A percentile compares a stretch with the other conserved stretches of the same genome.
Evolutionary conservation across 2,113 vertebrate species (phyloP).

Genomic region (Centropus unirufus): DNA sequence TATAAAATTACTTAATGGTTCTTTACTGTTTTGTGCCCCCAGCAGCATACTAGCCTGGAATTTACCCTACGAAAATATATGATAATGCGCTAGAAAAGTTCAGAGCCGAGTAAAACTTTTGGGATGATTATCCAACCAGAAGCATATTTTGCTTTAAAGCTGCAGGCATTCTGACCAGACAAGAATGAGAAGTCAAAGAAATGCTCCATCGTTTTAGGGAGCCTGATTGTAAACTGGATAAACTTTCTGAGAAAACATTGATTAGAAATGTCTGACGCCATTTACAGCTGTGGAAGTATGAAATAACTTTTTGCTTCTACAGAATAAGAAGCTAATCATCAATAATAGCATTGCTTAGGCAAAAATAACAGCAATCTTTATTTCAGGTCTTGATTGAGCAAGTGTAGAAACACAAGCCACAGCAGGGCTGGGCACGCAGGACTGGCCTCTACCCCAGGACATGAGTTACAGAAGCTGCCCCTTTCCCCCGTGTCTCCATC

Average conservation of each 20-base stretch:
- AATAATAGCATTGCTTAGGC: neutral
- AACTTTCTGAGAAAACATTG: neutral
- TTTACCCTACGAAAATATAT: neutral
- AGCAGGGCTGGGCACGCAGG: neutral
- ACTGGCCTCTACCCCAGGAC: neutral
- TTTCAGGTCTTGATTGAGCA: neutral
- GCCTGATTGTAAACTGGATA: neutral
- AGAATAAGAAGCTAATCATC: neutral
- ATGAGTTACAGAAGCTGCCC: neutral
- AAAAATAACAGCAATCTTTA: neutral
- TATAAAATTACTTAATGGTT: neutral
- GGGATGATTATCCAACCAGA: neutral
- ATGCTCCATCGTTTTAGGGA: fast-evolving
- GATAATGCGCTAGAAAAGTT: neutral
- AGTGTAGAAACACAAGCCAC: neutral
- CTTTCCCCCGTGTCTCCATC: neutral
- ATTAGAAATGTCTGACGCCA: neutral
- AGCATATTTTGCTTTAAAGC: neutral
- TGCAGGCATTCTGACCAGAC: neutral
- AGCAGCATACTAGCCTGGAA: neutral
- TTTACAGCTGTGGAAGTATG: neutral
- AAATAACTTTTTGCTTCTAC: neutral
- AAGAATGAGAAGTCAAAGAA: neutral
- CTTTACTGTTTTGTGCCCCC: neutral
- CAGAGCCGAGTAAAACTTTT: neutral